A percentile compares a stretch with the other conserved stretches of the same genome.
phyloP scores from a whole-genome alignment of 92 coral and sea anemone species.

The Siderastrea siderea region DNA sequence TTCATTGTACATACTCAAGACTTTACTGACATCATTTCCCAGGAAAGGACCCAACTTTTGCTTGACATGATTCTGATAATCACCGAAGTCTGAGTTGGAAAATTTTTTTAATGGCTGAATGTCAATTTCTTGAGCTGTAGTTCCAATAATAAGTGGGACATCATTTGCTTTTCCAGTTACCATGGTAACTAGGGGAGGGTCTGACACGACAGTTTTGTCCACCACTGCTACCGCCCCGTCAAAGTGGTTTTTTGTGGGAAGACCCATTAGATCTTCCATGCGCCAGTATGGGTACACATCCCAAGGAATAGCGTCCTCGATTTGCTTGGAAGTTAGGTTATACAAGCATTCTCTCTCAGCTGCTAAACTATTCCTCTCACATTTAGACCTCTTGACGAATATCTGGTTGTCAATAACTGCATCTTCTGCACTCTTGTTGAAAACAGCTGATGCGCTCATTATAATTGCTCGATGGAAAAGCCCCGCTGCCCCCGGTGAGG shows the following conservation, averaged over 20 bases:
- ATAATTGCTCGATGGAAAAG: constrained; percentile 78
- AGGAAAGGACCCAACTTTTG: constrained; percentile 65
- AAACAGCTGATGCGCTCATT: constrained; percentile 73
- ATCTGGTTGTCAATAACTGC: constrained; percentile 70
- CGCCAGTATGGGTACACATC: constrained; percentile 71
- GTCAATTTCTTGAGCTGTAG: constrained; percentile 75
- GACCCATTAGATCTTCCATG: constrained; percentile 49
- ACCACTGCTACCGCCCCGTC: constrained; percentile 76
- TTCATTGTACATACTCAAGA: constrained; percentile 56
- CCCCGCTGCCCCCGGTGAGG: constrained; percentile 73
- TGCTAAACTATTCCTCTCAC: constrained; percentile 38
- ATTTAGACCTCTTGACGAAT: constrained; percentile 56
- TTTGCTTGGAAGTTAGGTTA: constrained; percentile 24
- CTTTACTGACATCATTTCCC: constrained; percentile 34
- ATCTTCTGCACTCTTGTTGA: constrained; percentile 59
- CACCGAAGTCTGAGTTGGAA: constrained; percentile 29
- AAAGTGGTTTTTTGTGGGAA: constrained; percentile 67
- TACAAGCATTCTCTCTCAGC: constrained; percentile 57
- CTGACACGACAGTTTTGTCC: constrained; percentile 66
- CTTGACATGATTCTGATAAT: constrained; percentile 34
- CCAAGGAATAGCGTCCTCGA: constrained; percentile 74
- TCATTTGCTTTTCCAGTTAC: constrained; percentile 55
- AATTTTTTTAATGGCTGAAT: constrained; percentile 47
- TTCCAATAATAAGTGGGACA: constrained; percentile 73
- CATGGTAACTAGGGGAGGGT: constrained; percentile 71